phyloP scores from a whole-genome alignment of 2,113 vertebrate species.

The Oncorhynchus gorbuscha region DNA sequence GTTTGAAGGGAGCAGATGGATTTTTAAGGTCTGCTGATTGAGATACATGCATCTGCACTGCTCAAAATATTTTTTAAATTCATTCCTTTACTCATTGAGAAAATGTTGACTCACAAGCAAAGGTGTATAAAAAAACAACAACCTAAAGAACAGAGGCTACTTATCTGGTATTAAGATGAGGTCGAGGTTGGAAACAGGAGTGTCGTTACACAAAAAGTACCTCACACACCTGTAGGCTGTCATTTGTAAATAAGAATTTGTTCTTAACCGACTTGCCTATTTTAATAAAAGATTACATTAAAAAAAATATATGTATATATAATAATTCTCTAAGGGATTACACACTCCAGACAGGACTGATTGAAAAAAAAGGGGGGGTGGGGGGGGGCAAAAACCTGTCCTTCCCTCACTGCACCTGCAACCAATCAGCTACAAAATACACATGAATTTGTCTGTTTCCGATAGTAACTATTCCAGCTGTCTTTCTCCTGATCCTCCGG shows the following conservation, averaged over 20 bases:
- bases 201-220: background rate
- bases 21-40: background rate
- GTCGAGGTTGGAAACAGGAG: too few species aligned
- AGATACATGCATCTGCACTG: background rate
- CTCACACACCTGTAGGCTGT: background rate
- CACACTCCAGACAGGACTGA: too few species aligned
- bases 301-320: too few species aligned
- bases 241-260: too few species aligned
- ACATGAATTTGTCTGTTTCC: slow-evolving; percentile 78
- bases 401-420: slow-evolving; percentile 77
- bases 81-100: background rate
- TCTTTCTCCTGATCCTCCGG: slow-evolving; percentile 76
- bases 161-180: too few species aligned
- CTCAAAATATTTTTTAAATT: background rate
- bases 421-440: slow-evolving; percentile 76
- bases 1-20: background rate
- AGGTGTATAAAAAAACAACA: background rate
- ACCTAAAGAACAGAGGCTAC: too few species aligned
- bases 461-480: slow-evolving; percentile 72
- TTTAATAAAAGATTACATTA: too few species aligned
- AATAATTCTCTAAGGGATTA: background rate
- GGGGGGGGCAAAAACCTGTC: slow-evolving; percentile 66
- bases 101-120: background rate
- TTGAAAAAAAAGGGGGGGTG: background rate
- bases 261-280: too few species aligned